Base-by-base conservation (phyloP, 2,113 vertebrate genomes). In the Lichenostomus cassidix region DNA sequence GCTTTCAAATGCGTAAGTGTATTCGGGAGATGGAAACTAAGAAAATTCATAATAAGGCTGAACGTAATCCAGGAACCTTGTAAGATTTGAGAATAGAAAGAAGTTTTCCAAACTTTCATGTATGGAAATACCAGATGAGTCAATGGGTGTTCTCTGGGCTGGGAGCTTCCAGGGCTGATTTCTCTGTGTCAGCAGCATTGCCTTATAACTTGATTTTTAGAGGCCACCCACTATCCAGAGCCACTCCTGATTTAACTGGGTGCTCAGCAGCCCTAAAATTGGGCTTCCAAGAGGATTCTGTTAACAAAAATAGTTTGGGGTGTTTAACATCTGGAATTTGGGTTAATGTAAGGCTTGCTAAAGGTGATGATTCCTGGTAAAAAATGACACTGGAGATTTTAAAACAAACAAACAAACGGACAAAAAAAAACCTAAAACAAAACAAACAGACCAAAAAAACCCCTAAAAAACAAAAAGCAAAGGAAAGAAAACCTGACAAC, bases 341-440 rank as follows among this genome's bases (percentile, higher is more conserved):
- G 68, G 62, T 96, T 94, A 94, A 90, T 64, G 28, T 86, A 96
- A 96, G 70, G 42, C 87, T 96, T 95, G 60, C 75, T 96, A 86
- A 87, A 94, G 75, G 90, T 96, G 93, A 73, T n/a, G 83, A 78
- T 96, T 97, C 92, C 84, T 87, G 59, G 94, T 97, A 93, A 96
- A 97, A 97, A 92, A 75, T 74, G 78, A 42, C 59, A 62, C 35
- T 75, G 35, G 33, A 65, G 53, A 83, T 67, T 35, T 35, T 25
- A 76, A 94, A 93, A 69, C 12, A 67, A 69, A 87, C 58, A 76
- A 50, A 31, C 20, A 41, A 58, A 31, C 18, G 17, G 24, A 64
- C 25, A 46, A 31, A 23, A 12, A 23, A 12, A 8, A 19, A 19
- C 44, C 44, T 7, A 44, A 44, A 44, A 17, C 12, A 79, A 94